Evolutionary conservation across 2,113 vertebrate species (phyloP).

Genomic region (Passer domesticus): DNA sequence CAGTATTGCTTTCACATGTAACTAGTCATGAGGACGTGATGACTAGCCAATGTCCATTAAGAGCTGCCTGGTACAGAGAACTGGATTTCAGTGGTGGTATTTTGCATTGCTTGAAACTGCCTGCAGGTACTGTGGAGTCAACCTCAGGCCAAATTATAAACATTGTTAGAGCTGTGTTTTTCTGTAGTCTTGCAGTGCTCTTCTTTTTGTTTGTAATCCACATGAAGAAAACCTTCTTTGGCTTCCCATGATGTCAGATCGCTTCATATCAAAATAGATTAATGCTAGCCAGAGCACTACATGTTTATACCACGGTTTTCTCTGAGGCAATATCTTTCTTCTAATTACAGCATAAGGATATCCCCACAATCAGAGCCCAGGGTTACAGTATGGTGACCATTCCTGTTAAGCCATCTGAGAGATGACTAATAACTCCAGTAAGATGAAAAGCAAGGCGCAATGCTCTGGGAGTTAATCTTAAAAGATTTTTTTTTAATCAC

Average conservation of each 20-base stretch:
- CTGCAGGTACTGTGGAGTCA: neutral
- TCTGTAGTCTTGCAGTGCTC: neutral
- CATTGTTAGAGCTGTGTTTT: neutral
- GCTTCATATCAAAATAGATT: constrained; percentile 51
- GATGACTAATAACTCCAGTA: neutral
- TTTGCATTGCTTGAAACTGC: neutral
- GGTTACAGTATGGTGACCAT: constrained; percentile 30
- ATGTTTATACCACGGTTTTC: constrained; percentile 59
- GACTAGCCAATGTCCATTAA: neutral
- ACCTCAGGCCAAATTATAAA: neutral
- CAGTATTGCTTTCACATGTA: neutral
- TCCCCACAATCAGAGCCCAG: neutral
- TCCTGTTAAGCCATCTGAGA: constrained; percentile 8
- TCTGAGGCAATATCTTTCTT: constrained; percentile 51
- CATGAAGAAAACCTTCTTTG: constrained; percentile 31
- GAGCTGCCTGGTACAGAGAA: neutral
- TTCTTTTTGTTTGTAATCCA: constrained; percentile 28
- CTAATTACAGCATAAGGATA: constrained; percentile 41
- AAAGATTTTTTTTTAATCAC: neutral
- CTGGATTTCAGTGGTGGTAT: neutral
- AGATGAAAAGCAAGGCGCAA: constrained; percentile 14
- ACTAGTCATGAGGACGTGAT: neutral
- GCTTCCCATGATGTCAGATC: neutral
- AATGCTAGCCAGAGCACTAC: neutral
- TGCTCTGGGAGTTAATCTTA: neutral